These are phyloP conservation scores for Dicrostonyx torquatus DNA, from an alignment of 2,797 vertebrate genomes.

Conservation along the genomic window DNA sequence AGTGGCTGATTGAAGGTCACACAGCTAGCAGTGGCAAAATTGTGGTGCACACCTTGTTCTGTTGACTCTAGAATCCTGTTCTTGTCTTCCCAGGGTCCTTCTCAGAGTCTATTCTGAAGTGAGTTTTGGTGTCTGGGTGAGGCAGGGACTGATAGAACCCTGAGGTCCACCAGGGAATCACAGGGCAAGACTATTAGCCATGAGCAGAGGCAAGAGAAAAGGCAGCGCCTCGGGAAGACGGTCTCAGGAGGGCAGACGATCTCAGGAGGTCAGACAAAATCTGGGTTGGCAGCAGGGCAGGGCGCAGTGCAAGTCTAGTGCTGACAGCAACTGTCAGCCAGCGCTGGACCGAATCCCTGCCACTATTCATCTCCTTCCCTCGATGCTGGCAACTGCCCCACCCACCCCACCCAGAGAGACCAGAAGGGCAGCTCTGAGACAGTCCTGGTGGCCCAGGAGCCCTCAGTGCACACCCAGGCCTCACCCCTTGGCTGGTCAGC, in stretches of 20 bases:
- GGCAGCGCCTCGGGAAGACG: neutral
- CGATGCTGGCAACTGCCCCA: neutral
- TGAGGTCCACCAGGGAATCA: neutral
- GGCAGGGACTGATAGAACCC: neutral
- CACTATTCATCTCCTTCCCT: conserved; percentile 52
- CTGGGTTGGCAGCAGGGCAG: conserved; percentile 78
- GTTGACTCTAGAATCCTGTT: neutral
- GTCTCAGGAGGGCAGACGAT: neutral
- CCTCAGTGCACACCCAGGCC: conserved; percentile 3
- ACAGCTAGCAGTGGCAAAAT: neutral
- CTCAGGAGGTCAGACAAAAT: conserved; percentile 78
- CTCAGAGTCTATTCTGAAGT: neutral
- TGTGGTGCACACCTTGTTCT: neutral
- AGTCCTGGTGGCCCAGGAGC: neutral
- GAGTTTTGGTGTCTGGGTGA: too few species aligned
- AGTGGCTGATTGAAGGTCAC: neutral
- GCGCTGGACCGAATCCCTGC: neutral
- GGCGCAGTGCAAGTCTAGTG: conserved; percentile 61
- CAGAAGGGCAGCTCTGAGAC: conserved; percentile 49
- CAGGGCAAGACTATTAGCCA: neutral
- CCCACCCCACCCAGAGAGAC: conserved; percentile 65
- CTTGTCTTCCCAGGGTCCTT: neutral
- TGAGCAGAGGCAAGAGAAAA: neutral
- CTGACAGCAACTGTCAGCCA: conserved; percentile 79
- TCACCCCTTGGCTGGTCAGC: conserved; percentile 3